Percentiles rank a stretch among this genome's conserved stretches.
These are phyloP conservation scores for Eurosta solidaginis DNA, from an alignment of 1,140 invertebrate species.

Conservation along the genomic window DNA sequence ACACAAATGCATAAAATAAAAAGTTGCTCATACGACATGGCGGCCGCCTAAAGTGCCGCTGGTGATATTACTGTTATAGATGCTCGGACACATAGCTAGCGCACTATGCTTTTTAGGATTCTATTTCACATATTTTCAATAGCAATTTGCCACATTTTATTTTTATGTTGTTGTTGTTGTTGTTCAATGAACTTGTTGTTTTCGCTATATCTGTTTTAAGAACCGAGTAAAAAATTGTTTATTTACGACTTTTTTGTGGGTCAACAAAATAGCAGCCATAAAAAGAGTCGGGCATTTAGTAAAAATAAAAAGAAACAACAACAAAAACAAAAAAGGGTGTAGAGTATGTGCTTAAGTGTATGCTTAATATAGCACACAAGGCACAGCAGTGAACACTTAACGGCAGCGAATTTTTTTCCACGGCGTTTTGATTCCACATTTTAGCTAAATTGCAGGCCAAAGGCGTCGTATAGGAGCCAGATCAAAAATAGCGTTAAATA, in stretches of 20 bases:
- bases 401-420: too few species aligned
- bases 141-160: background rate
- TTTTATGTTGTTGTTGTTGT: background rate
- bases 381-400: too few species aligned
- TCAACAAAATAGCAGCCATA: conserved; percentile 11
- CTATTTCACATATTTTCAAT: background rate
- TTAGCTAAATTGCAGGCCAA: too few species aligned
- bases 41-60: background rate
- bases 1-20: background rate
- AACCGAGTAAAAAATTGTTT: background rate
- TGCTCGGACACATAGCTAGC: too few species aligned
- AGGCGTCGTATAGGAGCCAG: too few species aligned
- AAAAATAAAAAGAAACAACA: background rate
- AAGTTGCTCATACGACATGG: conserved; percentile 13
- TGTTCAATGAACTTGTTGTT: background rate
- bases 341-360: background rate
- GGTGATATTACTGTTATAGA: too few species aligned
- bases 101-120: background rate
- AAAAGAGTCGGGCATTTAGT: background rate
- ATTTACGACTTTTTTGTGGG: conserved; percentile 22
- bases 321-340: too few species aligned
- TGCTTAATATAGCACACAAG: too few species aligned
- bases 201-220: background rate
- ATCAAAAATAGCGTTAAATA: too few species aligned
- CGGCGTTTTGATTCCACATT: too few species aligned